Base-by-base conservation (phyloP, 2,888 invertebrate genomes). In the Mesochorus sp. region DNA sequence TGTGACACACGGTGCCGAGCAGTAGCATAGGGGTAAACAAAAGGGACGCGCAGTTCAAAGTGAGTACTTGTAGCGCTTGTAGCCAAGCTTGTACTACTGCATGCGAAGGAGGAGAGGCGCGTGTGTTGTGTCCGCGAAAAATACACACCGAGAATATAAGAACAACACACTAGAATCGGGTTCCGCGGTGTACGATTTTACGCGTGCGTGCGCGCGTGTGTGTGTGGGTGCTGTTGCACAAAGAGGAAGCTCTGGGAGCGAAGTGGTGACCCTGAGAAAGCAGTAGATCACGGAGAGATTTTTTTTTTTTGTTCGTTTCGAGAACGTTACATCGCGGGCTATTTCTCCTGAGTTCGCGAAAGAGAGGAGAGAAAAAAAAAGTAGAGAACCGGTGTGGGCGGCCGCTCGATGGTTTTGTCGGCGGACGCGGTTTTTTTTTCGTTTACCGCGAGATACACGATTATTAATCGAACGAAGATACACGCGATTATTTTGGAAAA, bases 371-470 rank as follows among this genome's bases (percentile, higher is more conserved):
- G n/a, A n/a, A 70, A 37, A 66, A 28, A 53, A 24, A n/a, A 12
- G 28, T 49, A n/a, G 8, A 28, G 37, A 49, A 71, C 71, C 71
- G 71, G 71, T 71, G 71, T 51, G 71, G 59, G 59, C 61, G 71
- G 71, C 61, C 70, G 49, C 76, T 76, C 64, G 76, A 76, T 76
- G 71, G 21, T 76, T 57, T 64, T 70, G 64, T 59, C 73, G 49
- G 37, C 31, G 73, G 42, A 42, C 59, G 70, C 31, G 39, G n/a
- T n/a, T n/a, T n/a, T 67, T 39, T 55, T 70, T 64, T 17, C 21
- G 57, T 44, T 47, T 37, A 24, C 31, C n/a, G 12, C 37, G 57
- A 73, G 39, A 26, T 28, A 19, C 21, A 10, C 14, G 10, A 12
- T 2, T 67, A 14, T n/a, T 14, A 47, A 28, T 21, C 31, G 12